Conservation (phyloP, 2,113 vertebrate genomes). For the Arenaria interpres region DNA sequence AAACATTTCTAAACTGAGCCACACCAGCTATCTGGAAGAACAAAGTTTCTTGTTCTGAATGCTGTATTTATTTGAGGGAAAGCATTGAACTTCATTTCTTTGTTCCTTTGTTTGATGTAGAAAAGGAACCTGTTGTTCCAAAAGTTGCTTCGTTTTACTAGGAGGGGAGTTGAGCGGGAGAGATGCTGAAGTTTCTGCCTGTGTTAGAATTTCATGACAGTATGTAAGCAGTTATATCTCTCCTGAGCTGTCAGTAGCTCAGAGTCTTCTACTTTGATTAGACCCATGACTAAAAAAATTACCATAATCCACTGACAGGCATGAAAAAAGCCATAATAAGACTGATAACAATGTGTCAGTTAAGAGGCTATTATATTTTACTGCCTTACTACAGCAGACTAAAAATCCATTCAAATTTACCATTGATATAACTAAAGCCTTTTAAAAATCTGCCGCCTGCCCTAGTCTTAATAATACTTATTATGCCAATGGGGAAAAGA, state of each 20-base stretch:
- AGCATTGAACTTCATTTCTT: neutral
- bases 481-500: neutral
- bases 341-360: conserved; percentile 65
- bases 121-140: conserved; percentile 32
- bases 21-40: neutral
- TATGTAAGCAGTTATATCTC: conserved; percentile 63
- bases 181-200: conserved; percentile 25
- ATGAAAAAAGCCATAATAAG: conserved; percentile 68
- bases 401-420: conserved; percentile 1
- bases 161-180: neutral
- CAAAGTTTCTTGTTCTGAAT: neutral
- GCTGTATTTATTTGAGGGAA: neutral
- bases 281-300: conserved; percentile 68
- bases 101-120: neutral
- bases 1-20: neutral
- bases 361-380: conserved; percentile 62
- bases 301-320: conserved; percentile 73
- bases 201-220: conserved; percentile 55
- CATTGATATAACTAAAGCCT: neutral
- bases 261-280: conserved; percentile 68
- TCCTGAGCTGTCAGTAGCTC: conserved; percentile 66
- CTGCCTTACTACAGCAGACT: conserved; percentile 11
- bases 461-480: conserved; percentile 4
- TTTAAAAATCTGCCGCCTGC: neutral
- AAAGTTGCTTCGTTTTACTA: conserved; percentile 55